These are phyloP conservation scores for Prosopocoilus inquinatus DNA, from an alignment of 2,888 invertebrate species.

Conservation along the genomic window DNA sequence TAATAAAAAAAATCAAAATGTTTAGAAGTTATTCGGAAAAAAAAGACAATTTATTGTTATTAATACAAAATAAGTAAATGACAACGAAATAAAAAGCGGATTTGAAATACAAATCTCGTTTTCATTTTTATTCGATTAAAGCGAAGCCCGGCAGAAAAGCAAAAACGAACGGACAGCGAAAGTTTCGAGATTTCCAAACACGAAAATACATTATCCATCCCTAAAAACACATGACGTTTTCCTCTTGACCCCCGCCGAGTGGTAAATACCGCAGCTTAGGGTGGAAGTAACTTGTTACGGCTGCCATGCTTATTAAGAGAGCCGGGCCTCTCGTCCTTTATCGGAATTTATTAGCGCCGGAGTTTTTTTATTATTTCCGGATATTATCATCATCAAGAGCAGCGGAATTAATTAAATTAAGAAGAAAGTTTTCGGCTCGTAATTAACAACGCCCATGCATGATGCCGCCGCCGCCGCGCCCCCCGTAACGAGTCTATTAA, in stretches of 20 bases:
- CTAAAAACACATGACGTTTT: slow-evolving; percentile 20
- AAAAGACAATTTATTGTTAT: too few relatives aligned
- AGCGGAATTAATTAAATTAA: background rate
- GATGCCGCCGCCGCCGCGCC: background rate
- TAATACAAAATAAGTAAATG: too few relatives aligned
- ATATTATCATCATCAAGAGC: background rate
- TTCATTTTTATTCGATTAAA: background rate
- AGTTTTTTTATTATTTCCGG: background rate
- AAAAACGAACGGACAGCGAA: background rate
- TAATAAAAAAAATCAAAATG: too few relatives aligned
- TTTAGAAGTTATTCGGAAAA: too few relatives aligned
- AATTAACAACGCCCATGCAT: background rate
- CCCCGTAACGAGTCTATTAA: too few relatives aligned
- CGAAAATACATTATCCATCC: background rate
- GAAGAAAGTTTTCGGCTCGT: background rate
- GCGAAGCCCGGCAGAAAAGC: background rate
- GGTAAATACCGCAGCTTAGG: slow-evolving; percentile 24
- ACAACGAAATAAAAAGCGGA: too few relatives aligned
- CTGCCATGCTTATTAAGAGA: slow-evolving; percentile 20
- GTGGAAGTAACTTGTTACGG: slow-evolving; percentile 23
- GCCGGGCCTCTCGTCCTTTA: slow-evolving; percentile 2
- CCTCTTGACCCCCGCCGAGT: slow-evolving; percentile 24
- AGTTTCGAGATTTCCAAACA: background rate
- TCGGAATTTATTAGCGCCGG: slow-evolving; percentile 1
- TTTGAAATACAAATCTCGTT: background rate